Evolutionary conservation across 2,797 vertebrate genomes (phyloP), one percentile per base, ranked within the genome.

Genomic region (Cichlasoma orientale): DNA sequence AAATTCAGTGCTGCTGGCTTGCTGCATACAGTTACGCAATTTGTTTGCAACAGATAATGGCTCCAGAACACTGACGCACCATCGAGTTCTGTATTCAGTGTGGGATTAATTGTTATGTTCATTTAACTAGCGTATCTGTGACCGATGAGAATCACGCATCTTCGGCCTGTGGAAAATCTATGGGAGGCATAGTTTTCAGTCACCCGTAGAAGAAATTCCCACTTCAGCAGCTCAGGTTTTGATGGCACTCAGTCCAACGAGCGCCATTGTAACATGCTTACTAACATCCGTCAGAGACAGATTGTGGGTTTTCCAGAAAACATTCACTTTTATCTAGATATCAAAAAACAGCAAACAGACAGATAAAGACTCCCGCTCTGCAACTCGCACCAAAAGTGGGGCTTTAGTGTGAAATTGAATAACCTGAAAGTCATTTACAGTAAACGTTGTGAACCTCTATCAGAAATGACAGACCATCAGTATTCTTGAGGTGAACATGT

Each of bases 341-440:
- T 66, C 3, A 68, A 89, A 87, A 27, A 68, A 52, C 23, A 58
- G 2, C 7, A 52, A 70, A 81, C 16, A 50, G 72, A 53, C 66
- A 78, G 69, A 69, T 69, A 52, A 27, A 19, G 27, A 82, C 71
- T 74, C 53, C 9, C 27, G 72, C 72, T 36, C 29, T 41, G 36
- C 50, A 21, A 57, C 61, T 25, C 55, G 13, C 56, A 68, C 19
- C 61, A 88, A 80, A 76, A 69, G 57, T 41, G 25, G 16, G 41
- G 72, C 72, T 82, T 80, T 19, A 70, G 77, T 71, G 19, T 91
- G 82, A 89, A 91, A 92, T 82, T 85, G 77, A 89, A 86, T 83
- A 75, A 83, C 75, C 76, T 83, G 57, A 76, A 84, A 86, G 79
- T 86, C 16, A 75, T 84, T 79, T 84, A 77, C 36, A 33, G 54